A percentile compares a stretch with the other conserved stretches of the same genome.
phyloP scores from a whole-genome alignment of 2,113 vertebrate genomes.

The Puffinus mauretanicus region DNA sequence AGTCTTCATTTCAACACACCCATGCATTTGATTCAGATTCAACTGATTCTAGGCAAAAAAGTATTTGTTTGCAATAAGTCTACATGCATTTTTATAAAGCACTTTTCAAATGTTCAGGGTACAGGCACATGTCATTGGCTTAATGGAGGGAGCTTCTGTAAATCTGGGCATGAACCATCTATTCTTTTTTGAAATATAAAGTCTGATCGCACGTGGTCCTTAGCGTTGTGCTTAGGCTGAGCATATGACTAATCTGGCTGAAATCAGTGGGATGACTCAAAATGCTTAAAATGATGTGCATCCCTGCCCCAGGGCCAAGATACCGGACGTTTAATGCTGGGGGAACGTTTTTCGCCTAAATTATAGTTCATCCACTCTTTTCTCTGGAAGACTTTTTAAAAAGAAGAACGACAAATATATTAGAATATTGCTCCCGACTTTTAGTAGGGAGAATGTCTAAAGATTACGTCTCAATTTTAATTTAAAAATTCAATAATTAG shows the following conservation, averaged over 20 bases:
- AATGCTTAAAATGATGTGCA: neutral
- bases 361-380: neutral
- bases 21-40: slow-evolving; percentile 4
- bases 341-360: neutral
- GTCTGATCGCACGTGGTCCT: neutral
- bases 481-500: neutral
- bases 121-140: neutral
- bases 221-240: neutral
- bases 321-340: neutral
- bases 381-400: neutral
- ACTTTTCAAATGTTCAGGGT: neutral
- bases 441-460: neutral
- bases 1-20: neutral
- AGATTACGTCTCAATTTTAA: neutral
- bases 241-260: neutral
- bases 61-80: neutral
- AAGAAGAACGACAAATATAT: neutral
- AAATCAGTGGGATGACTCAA: slow-evolving; percentile 19
- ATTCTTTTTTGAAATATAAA: neutral
- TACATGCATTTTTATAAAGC: neutral
- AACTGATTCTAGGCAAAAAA: neutral
- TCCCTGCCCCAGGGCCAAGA: neutral
- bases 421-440: neutral
- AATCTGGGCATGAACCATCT: neutral
- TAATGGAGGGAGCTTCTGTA: neutral